Evolutionary conservation across 2,888 invertebrate genomes (phyloP).

Genomic region (Didymodactylos carnosus): DNA sequence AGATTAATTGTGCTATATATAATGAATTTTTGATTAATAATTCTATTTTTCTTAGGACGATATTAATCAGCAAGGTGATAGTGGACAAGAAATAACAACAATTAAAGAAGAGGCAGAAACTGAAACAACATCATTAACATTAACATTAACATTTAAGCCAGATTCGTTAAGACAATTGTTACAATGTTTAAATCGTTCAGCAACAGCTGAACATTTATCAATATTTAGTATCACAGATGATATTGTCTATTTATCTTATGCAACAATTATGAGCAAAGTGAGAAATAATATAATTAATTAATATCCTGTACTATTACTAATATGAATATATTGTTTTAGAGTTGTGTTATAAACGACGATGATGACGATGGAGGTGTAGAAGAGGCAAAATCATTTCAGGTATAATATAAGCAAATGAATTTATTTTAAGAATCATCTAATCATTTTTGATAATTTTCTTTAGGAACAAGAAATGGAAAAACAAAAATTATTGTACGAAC

Average conservation of each 20-base stretch:
- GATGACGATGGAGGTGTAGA: slow-evolving; percentile 48
- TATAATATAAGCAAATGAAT: not conserved
- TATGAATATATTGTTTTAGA: slow-evolving; percentile 21
- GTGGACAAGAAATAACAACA: slow-evolving; percentile 20
- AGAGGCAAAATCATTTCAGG: not conserved
- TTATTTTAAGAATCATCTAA: not conserved
- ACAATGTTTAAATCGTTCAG: slow-evolving; percentile 92
- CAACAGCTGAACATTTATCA: slow-evolving; percentile 76
- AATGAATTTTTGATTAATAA: not conserved
- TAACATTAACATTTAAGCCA: not conserved
- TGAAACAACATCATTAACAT: slow-evolving; percentile 15
- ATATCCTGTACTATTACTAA: not conserved
- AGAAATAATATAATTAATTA: not conserved
- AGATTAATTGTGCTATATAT: not conserved
- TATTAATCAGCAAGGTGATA: slow-evolving; percentile 17
- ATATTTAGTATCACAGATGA: slow-evolving; percentile 42
- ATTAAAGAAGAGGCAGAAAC: slow-evolving; percentile 26
- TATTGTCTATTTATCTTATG: slow-evolving; percentile 84
- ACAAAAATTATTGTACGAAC: slow-evolving; percentile 90
- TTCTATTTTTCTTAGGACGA: not conserved
- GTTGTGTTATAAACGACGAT: slow-evolving; percentile 63
- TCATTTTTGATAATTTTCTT: not conserved
- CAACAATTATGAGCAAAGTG: slow-evolving; percentile 67
- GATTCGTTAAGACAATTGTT: slow-evolving; percentile 90
- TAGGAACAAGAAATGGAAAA: slow-evolving; percentile 99